Base-by-base conservation (phyloP, 2,113 vertebrate species). In the Xiphophorus maculatus region DNA sequence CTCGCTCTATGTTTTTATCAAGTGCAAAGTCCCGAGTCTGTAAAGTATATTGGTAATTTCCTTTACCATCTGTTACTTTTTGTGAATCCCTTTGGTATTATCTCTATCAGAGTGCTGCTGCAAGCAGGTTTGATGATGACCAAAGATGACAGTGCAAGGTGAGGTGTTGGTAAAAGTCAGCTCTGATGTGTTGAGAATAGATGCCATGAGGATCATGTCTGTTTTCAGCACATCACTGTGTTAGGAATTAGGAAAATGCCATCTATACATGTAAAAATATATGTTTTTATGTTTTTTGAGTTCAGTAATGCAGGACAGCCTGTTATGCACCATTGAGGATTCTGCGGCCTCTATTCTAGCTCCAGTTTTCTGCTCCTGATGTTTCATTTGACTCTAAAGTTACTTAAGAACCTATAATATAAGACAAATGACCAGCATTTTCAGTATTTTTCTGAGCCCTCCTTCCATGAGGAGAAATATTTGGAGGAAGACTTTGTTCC, bases 31-130 rank as follows among this genome's bases (percentile, higher is more conserved):
- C 28, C 32, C 29, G 5, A 67, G 27, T 19, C 74, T 66, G 54
- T 25, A 28, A 51, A 32, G 14, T 64, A 5, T 63, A 30, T 63
- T 40, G 1, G 54, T 40, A 37, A 69, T 78, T 77, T 65, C 4
- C 51, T 40, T 40, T 25, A 61, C 60, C 32, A 62, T 54, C 58
- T 70, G 60, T 67, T 63, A 33, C 70, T 62, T 65, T 83, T 80
- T 67, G 61, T 54, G 13, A 5, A 62, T 37, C 63, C 4, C 51
- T 63, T 67, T 77, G 71, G 51, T 72, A 12, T 63, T 77, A 69
- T 70, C 7, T 66, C 44, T 29, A 40, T 58, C 9, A 17, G 25
- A 58, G 22, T 58, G 33, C 22, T 29, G 32, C n/a, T 48, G n/a
- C 0, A 35, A 66, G 44, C 63, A 79, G 32, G 25, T n/a, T 44